Base-by-base conservation (phyloP, 2,113 vertebrate genomes). In the Epinephelus moara region DNA sequence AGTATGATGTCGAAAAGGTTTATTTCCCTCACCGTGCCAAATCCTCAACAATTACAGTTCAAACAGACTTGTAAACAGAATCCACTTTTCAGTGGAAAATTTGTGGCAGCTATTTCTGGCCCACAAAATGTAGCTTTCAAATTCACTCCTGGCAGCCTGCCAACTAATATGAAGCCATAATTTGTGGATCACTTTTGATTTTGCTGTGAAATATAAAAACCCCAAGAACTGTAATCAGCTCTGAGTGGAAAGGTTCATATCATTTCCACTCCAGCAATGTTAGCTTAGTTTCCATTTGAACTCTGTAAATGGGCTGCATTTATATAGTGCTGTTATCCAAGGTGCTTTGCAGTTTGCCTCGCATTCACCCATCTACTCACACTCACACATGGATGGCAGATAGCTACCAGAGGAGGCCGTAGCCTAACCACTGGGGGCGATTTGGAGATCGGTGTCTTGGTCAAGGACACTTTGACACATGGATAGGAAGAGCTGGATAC, bases 161-260 rank as follows among this genome's bases (percentile, higher is more conserved):
- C 73, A 76, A 12, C 56, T 61, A 55, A 76, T 70, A 75, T 76
- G 55, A 75, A 82, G 64, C 52, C 27, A 37, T 61, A 49, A 61
- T 78, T 52, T 57, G 55, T 27, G 59, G 61, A 74, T 82, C 17
- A 74, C 59, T 56, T 88, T 64, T 74, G 37, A 77, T 77, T 78
- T 33, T 60, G 6, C 57, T 53, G 14, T 52, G 27, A 77, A 69
- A 80, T 70, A 55, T 50, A 62, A 68, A 12, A 72, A 55, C 77
- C 55, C 8, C 19, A 59, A 52, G 18, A 70, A 42, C 33, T 69
- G 11, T 52, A 73, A 78, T 66, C 47, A 53, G 27, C 33, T 69
- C 6, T 19, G 52, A 74, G 13, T 70, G 19, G 55, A 84, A 45
- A 61, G 45, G 17, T 69, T 61, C 52, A 19, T 42, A 57, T 74